Evolutionary conservation across 2,113 vertebrate genomes (phyloP).

Genomic region (Gymnobelideus leadbeateri): DNA sequence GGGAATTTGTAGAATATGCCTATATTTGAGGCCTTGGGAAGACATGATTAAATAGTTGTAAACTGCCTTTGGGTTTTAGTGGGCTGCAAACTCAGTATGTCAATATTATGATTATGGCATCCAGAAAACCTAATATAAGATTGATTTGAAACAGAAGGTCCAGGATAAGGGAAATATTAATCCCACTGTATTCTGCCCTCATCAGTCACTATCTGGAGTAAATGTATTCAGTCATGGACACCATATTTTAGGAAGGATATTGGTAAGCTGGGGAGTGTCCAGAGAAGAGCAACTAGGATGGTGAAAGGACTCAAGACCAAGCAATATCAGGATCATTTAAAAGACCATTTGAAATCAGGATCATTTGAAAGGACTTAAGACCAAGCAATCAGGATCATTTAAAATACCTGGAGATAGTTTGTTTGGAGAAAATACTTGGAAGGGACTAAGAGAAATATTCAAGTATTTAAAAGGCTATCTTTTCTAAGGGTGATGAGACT

Average conservation of each 20-base stretch:
- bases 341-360: neutral
- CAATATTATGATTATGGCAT: neutral
- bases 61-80: neutral
- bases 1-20: neutral
- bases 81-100: neutral
- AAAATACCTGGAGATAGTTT: neutral
- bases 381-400: neutral
- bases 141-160: neutral
- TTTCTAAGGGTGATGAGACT: neutral
- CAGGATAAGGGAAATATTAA: neutral
- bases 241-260: no score
- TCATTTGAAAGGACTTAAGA: neutral
- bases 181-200: neutral
- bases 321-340: neutral
- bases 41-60: neutral
- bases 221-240: no score
- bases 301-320: neutral
- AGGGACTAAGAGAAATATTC: neutral
- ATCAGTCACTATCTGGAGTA: neutral
- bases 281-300: neutral
- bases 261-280: no score
- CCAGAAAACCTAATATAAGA: neutral
- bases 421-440: neutral
- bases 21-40: neutral
- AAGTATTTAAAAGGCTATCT: neutral